Evolutionary conservation across 2,888 invertebrate species (phyloP).

Genomic region (Harmothoe impar): DNA sequence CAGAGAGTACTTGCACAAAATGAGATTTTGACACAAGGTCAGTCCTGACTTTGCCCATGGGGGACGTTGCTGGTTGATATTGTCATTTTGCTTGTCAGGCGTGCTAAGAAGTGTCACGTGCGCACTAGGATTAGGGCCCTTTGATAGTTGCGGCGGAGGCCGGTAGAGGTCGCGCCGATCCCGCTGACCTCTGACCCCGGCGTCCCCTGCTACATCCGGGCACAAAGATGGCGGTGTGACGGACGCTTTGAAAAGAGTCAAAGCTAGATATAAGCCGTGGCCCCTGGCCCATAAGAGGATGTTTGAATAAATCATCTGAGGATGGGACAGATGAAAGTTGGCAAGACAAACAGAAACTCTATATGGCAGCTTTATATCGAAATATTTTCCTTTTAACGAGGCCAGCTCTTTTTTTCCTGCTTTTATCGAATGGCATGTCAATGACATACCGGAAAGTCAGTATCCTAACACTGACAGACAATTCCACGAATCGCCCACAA

Average conservation of each 20-base stretch:
- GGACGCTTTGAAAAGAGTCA: conserved; percentile 7
- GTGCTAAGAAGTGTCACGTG: background rate
- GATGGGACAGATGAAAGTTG: background rate
- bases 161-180: background rate
- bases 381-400: no score
- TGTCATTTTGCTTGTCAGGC: conserved; percentile 25
- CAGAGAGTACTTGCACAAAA: conserved; percentile 16
- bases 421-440: no score
- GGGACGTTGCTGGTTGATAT: conserved; percentile 5
- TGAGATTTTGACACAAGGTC: conserved; percentile 39
- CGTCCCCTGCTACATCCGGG: background rate
- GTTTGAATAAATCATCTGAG: conserved; percentile 31
- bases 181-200: conserved; percentile 3
- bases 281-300: background rate
- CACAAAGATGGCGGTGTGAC: background rate
- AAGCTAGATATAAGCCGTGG: background rate
- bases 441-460: no score
- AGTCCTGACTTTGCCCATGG: background rate
- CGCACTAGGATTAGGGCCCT: background rate
- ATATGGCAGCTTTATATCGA: background rate
- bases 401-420: no score
- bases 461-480: no score
- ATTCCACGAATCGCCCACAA: no score
- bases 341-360: background rate
- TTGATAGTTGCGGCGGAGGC: conserved; percentile 6